Percentiles rank a stretch among this genome's conserved stretches.
Evolutionary conservation across 2,888 invertebrate genomes (phyloP).

Genomic region (Epirrhoe alternata): DNA sequence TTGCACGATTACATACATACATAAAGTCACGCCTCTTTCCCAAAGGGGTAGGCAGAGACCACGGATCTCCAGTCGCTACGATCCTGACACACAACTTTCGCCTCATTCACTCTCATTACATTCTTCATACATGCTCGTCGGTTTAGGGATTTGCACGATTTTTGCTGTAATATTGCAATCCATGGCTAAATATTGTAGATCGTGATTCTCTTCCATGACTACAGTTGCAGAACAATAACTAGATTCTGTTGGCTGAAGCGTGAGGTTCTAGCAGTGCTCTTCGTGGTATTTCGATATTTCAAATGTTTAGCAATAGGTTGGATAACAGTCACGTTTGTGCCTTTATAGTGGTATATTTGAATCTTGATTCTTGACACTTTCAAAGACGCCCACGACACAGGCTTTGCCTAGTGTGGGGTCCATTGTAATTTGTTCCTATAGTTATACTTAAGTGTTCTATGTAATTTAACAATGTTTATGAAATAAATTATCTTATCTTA

Average conservation of each 20-base stretch:
- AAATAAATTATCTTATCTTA: too few relatives aligned
- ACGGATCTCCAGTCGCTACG: too few relatives aligned
- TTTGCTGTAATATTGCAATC: conserved; percentile 18
- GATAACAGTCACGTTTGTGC: conserved; percentile 16
- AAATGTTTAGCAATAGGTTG: conserved; percentile 22
- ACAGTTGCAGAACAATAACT: not conserved
- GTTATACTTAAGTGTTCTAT: too few relatives aligned
- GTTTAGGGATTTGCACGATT: conserved; percentile 24
- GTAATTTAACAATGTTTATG: too few relatives aligned
- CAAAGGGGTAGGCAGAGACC: too few relatives aligned
- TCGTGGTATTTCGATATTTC: conserved; percentile 26
- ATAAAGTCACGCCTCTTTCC: too few relatives aligned
- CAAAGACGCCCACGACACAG: too few relatives aligned
- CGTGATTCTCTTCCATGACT: conserved; percentile 22
- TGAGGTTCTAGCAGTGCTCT: conserved; percentile 12
- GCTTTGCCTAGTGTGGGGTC: too few relatives aligned
- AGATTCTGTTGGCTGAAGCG: conserved; percentile 18
- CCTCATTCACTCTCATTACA: too few relatives aligned
- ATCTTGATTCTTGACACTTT: not conserved
- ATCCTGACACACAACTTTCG: too few relatives aligned
- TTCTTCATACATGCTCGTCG: too few relatives aligned
- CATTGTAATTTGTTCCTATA: too few relatives aligned
- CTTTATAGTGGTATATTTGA: not conserved
- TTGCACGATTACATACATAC: conserved; percentile 24
- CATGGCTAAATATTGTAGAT: conserved; percentile 24